phyloP scores from a whole-genome alignment of 2,888 invertebrate genomes.

The Syritta pipiens region DNA sequence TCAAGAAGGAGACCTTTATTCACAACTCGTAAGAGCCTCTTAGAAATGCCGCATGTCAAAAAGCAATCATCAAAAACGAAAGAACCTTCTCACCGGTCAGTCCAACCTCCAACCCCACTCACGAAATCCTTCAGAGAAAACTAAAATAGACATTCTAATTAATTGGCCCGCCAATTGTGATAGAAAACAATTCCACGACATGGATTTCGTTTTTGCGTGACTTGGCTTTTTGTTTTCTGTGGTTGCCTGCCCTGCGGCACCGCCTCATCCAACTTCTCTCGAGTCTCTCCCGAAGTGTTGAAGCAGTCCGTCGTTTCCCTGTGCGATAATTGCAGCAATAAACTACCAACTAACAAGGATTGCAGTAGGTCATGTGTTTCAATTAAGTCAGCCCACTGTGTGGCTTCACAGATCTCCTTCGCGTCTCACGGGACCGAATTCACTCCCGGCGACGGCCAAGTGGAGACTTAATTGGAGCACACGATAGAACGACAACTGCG shows the following conservation, averaged over 20 bases:
- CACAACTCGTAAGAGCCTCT: no score
- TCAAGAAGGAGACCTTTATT: no score
- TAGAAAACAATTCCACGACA: constrained; percentile 63
- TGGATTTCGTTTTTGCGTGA: constrained; percentile 68
- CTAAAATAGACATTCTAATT: constrained; percentile 64
- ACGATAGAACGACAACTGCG: not conserved
- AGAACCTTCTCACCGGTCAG: no score
- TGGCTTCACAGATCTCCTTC: not conserved
- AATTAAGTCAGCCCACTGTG: constrained; percentile 63
- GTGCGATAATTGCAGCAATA: constrained; percentile 65
- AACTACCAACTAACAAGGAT: constrained; percentile 68
- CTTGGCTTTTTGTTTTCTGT: constrained; percentile 32
- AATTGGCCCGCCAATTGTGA: constrained; percentile 65
- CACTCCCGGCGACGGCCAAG: not conserved
- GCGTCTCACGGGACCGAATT: not conserved
- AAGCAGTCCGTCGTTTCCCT: constrained; percentile 50
- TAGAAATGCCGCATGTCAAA: not conserved
- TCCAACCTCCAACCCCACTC: constrained; percentile 42
- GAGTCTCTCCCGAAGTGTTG: constrained; percentile 45
- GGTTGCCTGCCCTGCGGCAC: not conserved
- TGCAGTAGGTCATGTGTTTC: constrained; percentile 69
- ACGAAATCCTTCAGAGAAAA: constrained; percentile 53
- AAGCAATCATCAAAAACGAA: no score
- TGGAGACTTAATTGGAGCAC: constrained; percentile 51
- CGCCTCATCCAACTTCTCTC: constrained; percentile 2